phyloP scores from a whole-genome alignment of 1,140 invertebrate genomes.

The Drosophila ironensis region DNA sequence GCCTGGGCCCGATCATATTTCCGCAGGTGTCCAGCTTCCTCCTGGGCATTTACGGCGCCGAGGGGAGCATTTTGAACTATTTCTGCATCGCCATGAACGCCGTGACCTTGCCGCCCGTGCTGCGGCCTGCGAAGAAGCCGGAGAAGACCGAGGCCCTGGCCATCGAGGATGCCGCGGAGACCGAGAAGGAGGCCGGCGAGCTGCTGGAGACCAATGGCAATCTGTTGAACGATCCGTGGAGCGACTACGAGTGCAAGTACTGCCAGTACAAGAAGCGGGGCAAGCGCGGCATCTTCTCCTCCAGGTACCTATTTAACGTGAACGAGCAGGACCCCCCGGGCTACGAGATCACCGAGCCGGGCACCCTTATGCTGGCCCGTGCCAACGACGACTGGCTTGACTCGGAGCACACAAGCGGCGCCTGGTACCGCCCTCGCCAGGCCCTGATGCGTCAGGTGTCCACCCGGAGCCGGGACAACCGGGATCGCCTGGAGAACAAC shows the following conservation, averaged over 20 bases:
- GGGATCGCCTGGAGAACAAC: constrained; percentile 43
- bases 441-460: constrained; percentile 81
- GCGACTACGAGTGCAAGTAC: constrained; percentile 82
- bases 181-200: constrained; percentile 28
- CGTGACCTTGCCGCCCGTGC: constrained; percentile 85
- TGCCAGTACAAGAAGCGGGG: constrained; percentile 58
- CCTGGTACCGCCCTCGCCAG: constrained; percentile 83
- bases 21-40: constrained; percentile 83
- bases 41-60: constrained; percentile 83
- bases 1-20: constrained; percentile 84
- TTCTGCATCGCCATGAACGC: constrained; percentile 84
- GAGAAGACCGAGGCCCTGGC: constrained; percentile 3
- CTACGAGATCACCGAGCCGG: constrained; percentile 86
- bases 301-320: constrained; percentile 86
- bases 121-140: constrained; percentile 83
- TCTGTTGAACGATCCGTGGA: constrained; percentile 57
- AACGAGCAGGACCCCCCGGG: constrained; percentile 85
- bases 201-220: constrained; percentile 57
- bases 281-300: constrained; percentile 84
- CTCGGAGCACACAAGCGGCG: constrained; percentile 82
- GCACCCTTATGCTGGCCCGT: constrained; percentile 85
- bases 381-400: constrained; percentile 87
- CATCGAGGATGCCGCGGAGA: neutral
- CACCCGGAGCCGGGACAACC: constrained; percentile 51
- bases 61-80: constrained; percentile 84